phyloP scores from a whole-genome alignment of 1,140 invertebrate genomes.

The Diploscapter pachys region DNA sequence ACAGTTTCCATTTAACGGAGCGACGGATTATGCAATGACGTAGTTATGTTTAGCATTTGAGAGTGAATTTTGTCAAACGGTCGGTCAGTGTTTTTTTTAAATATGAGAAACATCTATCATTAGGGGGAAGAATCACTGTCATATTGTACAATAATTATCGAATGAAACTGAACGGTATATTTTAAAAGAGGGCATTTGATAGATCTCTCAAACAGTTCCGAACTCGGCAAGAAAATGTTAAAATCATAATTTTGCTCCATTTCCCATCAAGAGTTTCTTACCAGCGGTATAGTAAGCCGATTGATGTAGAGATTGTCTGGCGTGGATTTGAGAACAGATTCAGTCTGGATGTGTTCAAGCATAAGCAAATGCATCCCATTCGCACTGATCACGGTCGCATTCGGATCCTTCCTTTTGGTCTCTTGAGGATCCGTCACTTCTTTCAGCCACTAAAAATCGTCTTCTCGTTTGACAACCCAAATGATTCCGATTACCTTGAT shows the following conservation, averaged over 20 bases:
- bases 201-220: no score
- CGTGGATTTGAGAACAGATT: constrained; percentile 17
- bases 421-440: constrained; percentile 26
- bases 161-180: no score
- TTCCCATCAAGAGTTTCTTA: not conserved
- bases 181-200: not conserved
- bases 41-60: no score
- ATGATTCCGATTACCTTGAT: constrained; percentile 17
- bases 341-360: constrained; percentile 29
- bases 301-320: constrained; percentile 34
- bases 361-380: constrained; percentile 37
- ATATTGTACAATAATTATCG: no score
- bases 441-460: constrained; percentile 32
- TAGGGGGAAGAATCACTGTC: no score
- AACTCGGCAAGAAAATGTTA: not conserved
- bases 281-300: constrained; percentile 29
- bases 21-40: no score
- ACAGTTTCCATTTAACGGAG: no score
- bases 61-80: no score
- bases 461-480: not conserved
- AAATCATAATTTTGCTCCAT: not conserved
- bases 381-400: constrained; percentile 34
- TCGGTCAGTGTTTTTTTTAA: no score
- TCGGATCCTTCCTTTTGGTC: constrained; percentile 19
- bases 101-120: no score